Conservation (phyloP, 2,113 vertebrate species). For the Cercopithecus mona region DNA sequence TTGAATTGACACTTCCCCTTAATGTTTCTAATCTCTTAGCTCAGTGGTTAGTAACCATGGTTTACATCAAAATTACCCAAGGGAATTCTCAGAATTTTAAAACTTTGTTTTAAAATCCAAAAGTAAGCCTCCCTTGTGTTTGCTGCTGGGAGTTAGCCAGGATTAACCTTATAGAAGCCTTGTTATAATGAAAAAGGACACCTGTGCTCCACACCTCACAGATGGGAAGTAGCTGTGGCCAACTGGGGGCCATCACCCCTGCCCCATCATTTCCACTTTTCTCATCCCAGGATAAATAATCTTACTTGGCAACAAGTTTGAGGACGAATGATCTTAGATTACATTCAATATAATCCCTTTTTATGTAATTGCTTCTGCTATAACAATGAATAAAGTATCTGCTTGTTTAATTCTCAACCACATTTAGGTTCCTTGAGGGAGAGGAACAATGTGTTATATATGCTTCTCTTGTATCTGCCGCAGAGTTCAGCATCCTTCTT, state of each 20-base stretch:
- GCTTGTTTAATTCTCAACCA: background rate
- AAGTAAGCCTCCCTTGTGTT: background rate
- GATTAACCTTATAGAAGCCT: background rate
- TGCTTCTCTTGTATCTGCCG: background rate
- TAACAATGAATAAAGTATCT: background rate
- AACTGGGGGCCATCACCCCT: no score
- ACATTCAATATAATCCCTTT: background rate
- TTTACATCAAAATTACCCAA: background rate
- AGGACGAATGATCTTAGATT: background rate
- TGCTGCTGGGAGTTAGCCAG: background rate
- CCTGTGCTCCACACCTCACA: background rate
- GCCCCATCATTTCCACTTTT: background rate
- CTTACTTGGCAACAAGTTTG: background rate
- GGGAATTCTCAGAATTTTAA: background rate
- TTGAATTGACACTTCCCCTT: background rate
- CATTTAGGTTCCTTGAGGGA: background rate
- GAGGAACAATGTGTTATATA: background rate
- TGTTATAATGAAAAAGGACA: background rate
- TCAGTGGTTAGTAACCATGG: background rate
- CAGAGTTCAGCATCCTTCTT: background rate
- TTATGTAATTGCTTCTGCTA: background rate
- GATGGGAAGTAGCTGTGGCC: background rate
- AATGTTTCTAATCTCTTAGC: background rate
- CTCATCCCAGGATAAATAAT: background rate
- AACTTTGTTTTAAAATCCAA: background rate